A percentile compares a stretch with the other conserved stretches of the same genome.
These are phyloP conservation scores for Microcebus tavaratra DNA, from an alignment of 2,113 vertebrate species.

Conservation along the genomic window DNA sequence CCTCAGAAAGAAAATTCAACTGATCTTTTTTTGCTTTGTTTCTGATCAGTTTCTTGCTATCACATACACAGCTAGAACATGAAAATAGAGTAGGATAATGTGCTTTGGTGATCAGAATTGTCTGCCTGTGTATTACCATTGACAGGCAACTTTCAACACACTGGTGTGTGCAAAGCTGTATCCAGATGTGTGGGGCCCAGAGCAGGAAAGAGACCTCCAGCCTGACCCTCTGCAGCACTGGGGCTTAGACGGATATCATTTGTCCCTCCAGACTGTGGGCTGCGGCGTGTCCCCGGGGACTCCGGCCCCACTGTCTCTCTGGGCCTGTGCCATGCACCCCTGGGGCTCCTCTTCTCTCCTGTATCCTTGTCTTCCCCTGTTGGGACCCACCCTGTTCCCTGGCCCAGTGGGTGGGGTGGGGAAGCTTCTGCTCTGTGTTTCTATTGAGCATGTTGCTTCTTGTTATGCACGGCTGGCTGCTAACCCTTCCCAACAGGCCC, in stretches of 20 bases:
- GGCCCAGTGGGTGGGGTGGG: not conserved
- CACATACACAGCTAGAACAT: not conserved
- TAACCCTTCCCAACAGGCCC: not conserved
- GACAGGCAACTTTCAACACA: not conserved
- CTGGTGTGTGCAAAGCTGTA: not conserved
- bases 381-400: not conserved
- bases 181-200: not conserved
- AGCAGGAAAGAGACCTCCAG: not conserved
- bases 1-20: not conserved
- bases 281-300: no score
- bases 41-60: not conserved
- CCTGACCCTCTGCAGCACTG: not conserved
- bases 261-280: not conserved
- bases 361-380: not conserved
- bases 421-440: not conserved
- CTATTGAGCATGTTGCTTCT: no score
- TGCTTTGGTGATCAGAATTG: not conserved
- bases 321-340: rapidly evolving
- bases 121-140: not conserved
- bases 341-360: not conserved
- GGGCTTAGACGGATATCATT: not conserved
- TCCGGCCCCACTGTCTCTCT: no score
- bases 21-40: not conserved
- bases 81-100: not conserved
- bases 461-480: rapidly evolving